phyloP scores from a whole-genome alignment of 2,113 vertebrate species.

The Paramormyrops kingsleyae region DNA sequence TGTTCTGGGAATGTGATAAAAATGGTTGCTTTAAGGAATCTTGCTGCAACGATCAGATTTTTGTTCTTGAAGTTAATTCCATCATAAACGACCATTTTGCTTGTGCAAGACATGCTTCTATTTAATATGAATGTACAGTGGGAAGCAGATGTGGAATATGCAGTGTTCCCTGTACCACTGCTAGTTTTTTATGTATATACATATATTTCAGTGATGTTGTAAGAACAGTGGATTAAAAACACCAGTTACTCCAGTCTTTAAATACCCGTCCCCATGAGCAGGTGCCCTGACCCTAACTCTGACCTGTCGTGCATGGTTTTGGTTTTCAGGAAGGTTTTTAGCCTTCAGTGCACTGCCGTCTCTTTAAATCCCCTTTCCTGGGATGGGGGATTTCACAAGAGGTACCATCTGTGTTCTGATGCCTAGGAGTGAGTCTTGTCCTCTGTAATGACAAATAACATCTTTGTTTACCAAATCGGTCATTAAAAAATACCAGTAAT shows the following conservation, averaged over 20 bases:
- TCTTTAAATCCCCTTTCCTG: not conserved
- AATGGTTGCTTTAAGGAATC: not conserved
- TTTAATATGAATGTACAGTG: not conserved
- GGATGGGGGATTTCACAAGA: not conserved
- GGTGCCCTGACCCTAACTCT: not conserved
- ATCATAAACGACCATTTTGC: not conserved
- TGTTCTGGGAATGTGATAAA: not conserved
- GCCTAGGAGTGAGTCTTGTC: not conserved
- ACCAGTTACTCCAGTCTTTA: not conserved
- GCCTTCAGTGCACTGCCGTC: not conserved
- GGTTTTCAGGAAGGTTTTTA: not conserved
- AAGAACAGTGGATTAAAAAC: not conserved
- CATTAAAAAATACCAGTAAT: not conserved
- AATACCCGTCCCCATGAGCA: not conserved
- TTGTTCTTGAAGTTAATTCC: not conserved
- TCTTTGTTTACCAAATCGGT: not conserved
- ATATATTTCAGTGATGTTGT: not conserved
- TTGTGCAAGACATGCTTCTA: not conserved
- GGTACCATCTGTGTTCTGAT: not conserved
- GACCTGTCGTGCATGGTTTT: not conserved
- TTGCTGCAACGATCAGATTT: not conserved
- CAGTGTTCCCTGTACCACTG: not conserved
- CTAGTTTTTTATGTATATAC: too few species aligned
- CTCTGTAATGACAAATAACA: not conserved
- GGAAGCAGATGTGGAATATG: not conserved